Conservation (phyloP, 2,888 invertebrate genomes). For the Lysandra coridon region DNA sequence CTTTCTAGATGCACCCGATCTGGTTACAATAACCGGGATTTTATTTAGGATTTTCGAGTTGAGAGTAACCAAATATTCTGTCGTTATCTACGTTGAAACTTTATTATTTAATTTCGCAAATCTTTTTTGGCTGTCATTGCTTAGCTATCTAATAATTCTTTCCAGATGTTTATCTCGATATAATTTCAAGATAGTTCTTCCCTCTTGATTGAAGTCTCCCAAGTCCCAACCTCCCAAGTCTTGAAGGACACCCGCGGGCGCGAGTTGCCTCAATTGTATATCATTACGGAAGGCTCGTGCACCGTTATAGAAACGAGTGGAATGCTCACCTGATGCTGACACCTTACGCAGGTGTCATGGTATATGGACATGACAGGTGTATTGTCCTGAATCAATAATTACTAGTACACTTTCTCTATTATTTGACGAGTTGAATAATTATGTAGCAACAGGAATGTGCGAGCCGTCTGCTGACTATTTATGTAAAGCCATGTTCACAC, state of each 20-base stretch:
- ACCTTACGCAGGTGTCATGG: conserved; percentile 26
- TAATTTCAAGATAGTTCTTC: background rate
- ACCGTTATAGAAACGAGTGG: conserved; percentile 21
- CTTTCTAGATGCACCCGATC: background rate
- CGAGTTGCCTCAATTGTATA: background rate
- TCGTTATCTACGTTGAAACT: too few relatives aligned
- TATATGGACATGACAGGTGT: conserved; percentile 27
- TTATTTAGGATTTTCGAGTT: background rate
- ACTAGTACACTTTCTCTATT: conserved; percentile 17
- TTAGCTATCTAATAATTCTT: too few relatives aligned
- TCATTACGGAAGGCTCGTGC: conserved; percentile 7
- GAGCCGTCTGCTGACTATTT: background rate
- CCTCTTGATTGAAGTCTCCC: background rate
- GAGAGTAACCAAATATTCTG: too few relatives aligned
- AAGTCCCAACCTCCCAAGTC: too few relatives aligned
- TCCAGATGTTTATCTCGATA: too few relatives aligned
- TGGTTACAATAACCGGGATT: background rate
- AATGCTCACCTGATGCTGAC: conserved; percentile 29
- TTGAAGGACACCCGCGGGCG: background rate
- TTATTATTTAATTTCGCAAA: too few relatives aligned
- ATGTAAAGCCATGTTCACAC: conserved; percentile 2
- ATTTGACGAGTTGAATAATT: conserved; percentile 22
- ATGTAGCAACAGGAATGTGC: conserved; percentile 13
- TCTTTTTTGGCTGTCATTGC: too few relatives aligned
- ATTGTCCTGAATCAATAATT: conserved; percentile 24